phyloP scores from a whole-genome alignment of 2,888 invertebrate genomes.

The Oxyscelio sp. region DNA sequence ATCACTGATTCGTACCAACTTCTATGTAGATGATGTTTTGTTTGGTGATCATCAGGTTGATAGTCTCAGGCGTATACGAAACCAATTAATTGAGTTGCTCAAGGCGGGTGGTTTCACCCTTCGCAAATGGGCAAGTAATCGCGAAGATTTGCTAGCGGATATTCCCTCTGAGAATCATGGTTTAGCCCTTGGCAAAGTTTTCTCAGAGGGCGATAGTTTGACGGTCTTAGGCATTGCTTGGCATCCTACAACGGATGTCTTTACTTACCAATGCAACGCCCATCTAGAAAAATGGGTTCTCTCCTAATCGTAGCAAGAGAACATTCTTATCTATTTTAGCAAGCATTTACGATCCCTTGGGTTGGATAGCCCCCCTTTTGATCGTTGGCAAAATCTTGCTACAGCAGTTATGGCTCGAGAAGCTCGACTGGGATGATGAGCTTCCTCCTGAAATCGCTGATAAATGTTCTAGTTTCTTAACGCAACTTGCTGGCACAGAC shows the following conservation, averaged over 20 bases:
- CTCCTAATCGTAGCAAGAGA: no score
- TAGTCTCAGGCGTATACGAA: no score
- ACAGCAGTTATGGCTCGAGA: neutral
- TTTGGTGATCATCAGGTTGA: no score
- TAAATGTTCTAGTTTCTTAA: neutral
- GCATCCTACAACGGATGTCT: neutral
- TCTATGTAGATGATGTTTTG: conserved; percentile 7
- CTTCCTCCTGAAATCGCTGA: neutral
- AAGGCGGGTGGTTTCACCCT: no score
- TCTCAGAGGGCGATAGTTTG: neutral
- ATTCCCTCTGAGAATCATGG: neutral
- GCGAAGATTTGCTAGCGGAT: no score
- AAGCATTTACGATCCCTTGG: neutral
- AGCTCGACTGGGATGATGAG: neutral
- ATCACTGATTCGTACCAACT: neutral
- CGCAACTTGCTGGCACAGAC: neutral
- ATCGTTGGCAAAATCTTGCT: neutral
- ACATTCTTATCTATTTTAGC: neutral
- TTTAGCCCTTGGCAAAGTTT: neutral
- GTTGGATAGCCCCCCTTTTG: neutral
- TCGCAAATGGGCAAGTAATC: no score
- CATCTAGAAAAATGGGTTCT: neutral
- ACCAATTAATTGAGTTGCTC: no score
- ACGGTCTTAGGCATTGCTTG: neutral
- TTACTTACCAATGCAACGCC: neutral